phyloP scores from a whole-genome alignment of 2,888 invertebrate genomes.

The Diadegma fenestrale region DNA sequence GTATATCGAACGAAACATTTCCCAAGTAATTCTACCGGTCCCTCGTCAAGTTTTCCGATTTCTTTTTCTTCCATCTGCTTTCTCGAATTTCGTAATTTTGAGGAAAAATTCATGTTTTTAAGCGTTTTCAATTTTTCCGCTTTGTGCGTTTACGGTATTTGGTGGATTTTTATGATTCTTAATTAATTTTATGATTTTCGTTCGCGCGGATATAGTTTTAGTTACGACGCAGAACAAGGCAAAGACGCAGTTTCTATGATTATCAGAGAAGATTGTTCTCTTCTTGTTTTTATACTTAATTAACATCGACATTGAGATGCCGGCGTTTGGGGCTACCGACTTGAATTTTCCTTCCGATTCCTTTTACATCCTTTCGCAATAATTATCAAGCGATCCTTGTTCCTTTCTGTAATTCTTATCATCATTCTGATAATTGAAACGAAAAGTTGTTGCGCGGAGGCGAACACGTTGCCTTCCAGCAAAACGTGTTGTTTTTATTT shows the following conservation, averaged over 20 bases:
- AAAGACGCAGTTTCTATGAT: constrained; percentile 42
- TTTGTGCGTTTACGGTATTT: background rate
- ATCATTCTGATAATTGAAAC: background rate
- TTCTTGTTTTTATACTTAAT: constrained; percentile 16
- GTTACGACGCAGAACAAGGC: background rate
- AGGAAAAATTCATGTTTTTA: background rate
- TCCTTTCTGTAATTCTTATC: background rate
- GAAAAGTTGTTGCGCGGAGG: background rate
- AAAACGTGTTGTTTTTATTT: background rate
- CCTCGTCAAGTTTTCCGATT: too few species aligned
- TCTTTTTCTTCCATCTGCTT: background rate
- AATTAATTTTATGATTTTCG: background rate
- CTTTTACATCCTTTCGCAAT: background rate
- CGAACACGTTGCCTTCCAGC: background rate
- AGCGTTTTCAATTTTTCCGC: background rate
- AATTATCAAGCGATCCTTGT: background rate
- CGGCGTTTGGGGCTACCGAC: background rate
- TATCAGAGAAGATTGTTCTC: constrained; percentile 26
- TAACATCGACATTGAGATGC: background rate
- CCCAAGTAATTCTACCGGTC: background rate
- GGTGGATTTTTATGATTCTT: background rate
- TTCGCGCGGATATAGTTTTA: background rate
- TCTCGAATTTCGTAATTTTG: background rate
- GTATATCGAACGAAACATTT: background rate
- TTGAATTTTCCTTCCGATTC: background rate